A percentile compares a stretch with the other conserved stretches of the same genome.
Evolutionary conservation across 2,888 invertebrate species (phyloP).

Genomic region (Pelosia muscerda): DNA sequence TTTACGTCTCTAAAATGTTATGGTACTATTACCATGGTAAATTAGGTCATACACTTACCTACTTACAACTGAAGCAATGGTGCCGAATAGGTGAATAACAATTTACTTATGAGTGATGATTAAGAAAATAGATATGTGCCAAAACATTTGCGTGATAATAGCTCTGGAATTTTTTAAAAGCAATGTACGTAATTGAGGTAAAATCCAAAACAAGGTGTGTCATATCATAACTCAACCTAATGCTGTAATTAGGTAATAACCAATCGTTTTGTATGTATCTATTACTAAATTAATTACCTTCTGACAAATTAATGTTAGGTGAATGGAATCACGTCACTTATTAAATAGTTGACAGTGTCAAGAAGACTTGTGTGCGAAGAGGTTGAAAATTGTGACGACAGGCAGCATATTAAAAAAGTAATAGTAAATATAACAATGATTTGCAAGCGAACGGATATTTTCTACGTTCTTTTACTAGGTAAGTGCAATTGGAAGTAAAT

Average conservation of each 20-base stretch:
- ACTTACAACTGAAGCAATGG: neutral
- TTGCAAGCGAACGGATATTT: neutral
- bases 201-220: conserved; percentile 4
- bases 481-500: neutral
- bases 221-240: neutral
- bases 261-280: neutral
- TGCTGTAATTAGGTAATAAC: conserved; percentile 10
- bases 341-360: neutral
- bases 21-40: too few species aligned
- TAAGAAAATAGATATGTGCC: neutral
- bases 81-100: neutral
- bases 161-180: neutral
- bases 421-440: conserved; percentile 3
- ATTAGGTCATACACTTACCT: too few species aligned
- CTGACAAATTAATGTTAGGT: conserved; percentile 1
- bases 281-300: neutral
- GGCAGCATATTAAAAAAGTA: neutral
- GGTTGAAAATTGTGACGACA: neutral
- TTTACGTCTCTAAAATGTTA: neutral
- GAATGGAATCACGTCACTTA: neutral
- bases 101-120: neutral
- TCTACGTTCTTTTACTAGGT: conserved; percentile 8
- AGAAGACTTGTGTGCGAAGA: neutral
- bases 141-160: neutral
- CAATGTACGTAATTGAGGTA: neutral